These are phyloP conservation scores for Phrynocephalus vlangalii DNA, from an alignment of 2,797 vertebrate genomes.

Conservation along the genomic window DNA sequence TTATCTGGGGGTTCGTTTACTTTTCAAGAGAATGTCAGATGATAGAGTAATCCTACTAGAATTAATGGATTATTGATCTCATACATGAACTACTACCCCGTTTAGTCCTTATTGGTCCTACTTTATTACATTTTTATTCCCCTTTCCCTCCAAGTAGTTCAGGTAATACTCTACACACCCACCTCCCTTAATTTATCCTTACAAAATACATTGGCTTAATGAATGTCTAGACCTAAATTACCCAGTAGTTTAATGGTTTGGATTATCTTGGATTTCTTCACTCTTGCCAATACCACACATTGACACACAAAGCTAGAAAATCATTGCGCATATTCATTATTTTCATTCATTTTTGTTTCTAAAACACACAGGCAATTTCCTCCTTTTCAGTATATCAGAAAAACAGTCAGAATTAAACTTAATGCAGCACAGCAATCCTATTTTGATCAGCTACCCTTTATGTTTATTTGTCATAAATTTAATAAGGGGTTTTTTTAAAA, in stretches of 20 bases:
- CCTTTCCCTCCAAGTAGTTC: neutral
- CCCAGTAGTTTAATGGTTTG: neutral
- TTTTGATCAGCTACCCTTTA: neutral
- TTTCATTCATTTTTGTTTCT: neutral
- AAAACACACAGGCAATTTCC: neutral
- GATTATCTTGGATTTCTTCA: neutral
- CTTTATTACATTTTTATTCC: neutral
- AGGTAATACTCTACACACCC: neutral
- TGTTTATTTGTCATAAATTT: neutral
- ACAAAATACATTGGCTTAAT: neutral
- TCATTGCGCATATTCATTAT: neutral
- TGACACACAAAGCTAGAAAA: neutral
- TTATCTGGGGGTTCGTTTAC: neutral
- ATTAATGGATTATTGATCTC: neutral
- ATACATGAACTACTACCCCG: neutral
- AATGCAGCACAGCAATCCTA: neutral
- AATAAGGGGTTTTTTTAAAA: neutral
- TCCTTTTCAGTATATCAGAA: neutral
- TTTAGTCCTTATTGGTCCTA: neutral
- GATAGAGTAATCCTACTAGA: neutral
- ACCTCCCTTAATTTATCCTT: neutral
- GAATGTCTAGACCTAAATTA: neutral
- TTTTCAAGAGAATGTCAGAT: neutral
- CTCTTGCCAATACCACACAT: neutral
- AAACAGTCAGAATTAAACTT: neutral